Percentiles rank a stretch among this genome's conserved stretches.
These are phyloP conservation scores for Alouatta palliata DNA, from an alignment of 2,113 vertebrate genomes.

Conservation along the genomic window DNA sequence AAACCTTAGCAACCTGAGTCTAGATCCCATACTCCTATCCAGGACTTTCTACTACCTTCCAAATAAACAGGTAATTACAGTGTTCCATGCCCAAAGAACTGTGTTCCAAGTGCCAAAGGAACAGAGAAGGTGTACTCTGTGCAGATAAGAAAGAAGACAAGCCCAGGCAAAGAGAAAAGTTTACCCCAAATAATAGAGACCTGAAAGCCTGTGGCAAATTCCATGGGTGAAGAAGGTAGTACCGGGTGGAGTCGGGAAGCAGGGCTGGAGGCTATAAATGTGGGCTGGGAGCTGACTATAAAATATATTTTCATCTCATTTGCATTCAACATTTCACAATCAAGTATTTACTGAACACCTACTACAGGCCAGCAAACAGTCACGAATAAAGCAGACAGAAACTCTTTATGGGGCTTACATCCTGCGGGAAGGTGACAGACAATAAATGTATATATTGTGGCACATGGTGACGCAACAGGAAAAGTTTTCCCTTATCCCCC, in stretches of 20 bases:
- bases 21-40: neutral
- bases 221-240: neutral
- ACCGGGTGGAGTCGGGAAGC: fast-evolving
- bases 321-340: neutral
- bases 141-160: neutral
- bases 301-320: neutral
- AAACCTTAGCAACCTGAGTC: neutral
- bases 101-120: neutral
- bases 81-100: neutral
- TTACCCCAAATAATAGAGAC: neutral
- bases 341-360: neutral
- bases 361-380: neutral
- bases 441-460: neutral
- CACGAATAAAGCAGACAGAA: neutral
- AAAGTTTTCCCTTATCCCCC: too few species aligned
- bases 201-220: neutral
- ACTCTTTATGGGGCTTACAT: neutral
- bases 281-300: neutral
- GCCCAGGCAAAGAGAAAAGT: neutral
- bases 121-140: neutral
- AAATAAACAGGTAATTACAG: neutral
- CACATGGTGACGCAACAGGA: neutral
- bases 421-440: neutral
- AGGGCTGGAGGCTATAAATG: neutral
- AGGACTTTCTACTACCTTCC: neutral